Evolutionary conservation across 2,888 invertebrate genomes (phyloP), one percentile per base, ranked within the genome.

Genomic region (Latrodectus elegans): DNA sequence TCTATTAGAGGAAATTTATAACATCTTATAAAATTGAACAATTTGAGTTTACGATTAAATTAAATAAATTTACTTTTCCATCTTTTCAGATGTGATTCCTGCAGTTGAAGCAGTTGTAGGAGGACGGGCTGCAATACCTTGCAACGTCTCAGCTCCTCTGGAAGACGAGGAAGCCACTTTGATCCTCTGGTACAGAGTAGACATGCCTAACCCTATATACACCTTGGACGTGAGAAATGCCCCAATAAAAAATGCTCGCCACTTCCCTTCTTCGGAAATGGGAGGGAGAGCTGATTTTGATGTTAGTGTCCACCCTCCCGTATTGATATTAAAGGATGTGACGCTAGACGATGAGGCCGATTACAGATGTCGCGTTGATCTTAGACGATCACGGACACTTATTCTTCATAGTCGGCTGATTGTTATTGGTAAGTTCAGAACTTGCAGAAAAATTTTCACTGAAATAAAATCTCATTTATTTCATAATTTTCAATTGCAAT

Each of bases 131-230:
- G 52, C 60, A 49, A 73, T 89, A 12, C 89, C 89, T 2, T 89
- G 89, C 53, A 88, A 76, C 52, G 74, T 89, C 15, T 80, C 88
- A 0, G 72, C 77, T 8, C 79, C 88, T 0, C 72, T 86, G 9
- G 77, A 60, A 38, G 89, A 88, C 15, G 89, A 85, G n/a, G 70
- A 78, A 14, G 88, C 88, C 4, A 79, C 89, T 1, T 73, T 89
- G 9, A 83, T 89, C 10, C 79, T 89, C 1, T 89, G 89, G 89
- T 89, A 89, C 64, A 73, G 76, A 65, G 82, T 72, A n/a, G 87
- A 78, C 52, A 17, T 74, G n/a, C 80, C 84, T 17, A 84, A 84
- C 12, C 89, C 89, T 22, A 88, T 89, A 2, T 89, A 89, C 53
- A 89, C 88, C 4, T 49, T 89, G 52, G 89, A 89, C 68, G 78